Base-by-base conservation (phyloP, 92 coral and sea anemone species). In the Siderastrea siderea region DNA sequence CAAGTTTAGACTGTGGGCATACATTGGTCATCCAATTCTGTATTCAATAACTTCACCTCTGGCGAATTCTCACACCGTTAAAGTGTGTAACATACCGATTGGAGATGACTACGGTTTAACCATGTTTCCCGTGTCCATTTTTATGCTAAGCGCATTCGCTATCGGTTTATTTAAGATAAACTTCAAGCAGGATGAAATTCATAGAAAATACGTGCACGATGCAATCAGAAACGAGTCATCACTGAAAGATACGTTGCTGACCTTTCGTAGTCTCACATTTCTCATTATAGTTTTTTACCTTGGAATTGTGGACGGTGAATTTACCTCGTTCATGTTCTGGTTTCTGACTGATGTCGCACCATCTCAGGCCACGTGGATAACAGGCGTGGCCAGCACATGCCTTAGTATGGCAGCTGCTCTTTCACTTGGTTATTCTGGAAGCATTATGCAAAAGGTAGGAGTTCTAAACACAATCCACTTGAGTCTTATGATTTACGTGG, bases 321-420 rank as follows among this genome's bases (percentile, higher is more conserved):
- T 93, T 26, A 67, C 75, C 45, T 85, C 89, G 5, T 93, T 93
- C 62, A 93, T 93, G 92, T 91, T 91, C 80, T 93, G 96, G 96
- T 93, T 87, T 66, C 87, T 93, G 60, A 88, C 85, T 63, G 94
- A 93, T 74, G 76, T 93, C 3, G 92, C 87, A 12, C 89, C 92
- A 1, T 84, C 82, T 7, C 75, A 73, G 43, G 93, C 92, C 58
- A 91, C 91, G 16, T 75, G 91, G 58, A 87, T 93, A 83, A 93
- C 91, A 55, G 90, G 91, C 10, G 82, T 93, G 59, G 94, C 94
- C 0, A 83, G 88, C 19, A 94, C 86, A 9, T 66, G 84, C 3
- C 74, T 88, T 53, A 94, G 84, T 72, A 38, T 80, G 59, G 86
- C 90, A 45, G 87, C 79, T 17, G 93, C 86, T 53, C 61, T 94